Percentiles rank a stretch among this genome's conserved stretches.
These are phyloP conservation scores for Cynopterus brachyotis DNA, from an alignment of 2,113 vertebrate species.

Conservation along the genomic window DNA sequence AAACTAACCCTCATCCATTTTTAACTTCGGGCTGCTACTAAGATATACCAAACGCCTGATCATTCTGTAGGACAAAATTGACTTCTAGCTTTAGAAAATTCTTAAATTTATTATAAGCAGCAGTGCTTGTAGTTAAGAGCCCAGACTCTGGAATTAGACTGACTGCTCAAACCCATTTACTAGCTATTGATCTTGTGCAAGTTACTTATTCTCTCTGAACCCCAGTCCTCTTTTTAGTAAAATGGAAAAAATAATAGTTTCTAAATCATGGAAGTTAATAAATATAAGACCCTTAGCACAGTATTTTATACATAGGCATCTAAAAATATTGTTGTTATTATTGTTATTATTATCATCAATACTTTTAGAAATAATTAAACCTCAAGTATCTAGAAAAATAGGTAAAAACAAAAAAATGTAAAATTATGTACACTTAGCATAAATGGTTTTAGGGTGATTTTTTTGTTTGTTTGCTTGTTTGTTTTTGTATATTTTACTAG, in stretches of 20 bases:
- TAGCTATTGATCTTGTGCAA: neutral
- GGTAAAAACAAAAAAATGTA: neutral
- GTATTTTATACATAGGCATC: neutral
- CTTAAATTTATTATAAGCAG: neutral
- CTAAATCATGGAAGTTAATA: neutral
- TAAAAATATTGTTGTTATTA: neutral
- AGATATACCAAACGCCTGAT: neutral
- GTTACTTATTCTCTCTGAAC: neutral
- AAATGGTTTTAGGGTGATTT: neutral
- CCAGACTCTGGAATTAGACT: neutral
- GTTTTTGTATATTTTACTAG: neutral
- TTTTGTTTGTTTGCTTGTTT: neutral
- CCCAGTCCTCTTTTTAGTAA: neutral
- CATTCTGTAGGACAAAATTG: neutral
- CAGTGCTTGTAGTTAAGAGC: neutral
- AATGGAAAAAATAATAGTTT: neutral
- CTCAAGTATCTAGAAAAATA: neutral
- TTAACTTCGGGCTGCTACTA: neutral
- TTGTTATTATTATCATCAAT: neutral
- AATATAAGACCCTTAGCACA: neutral
- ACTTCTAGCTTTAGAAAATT: neutral
- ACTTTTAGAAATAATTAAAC: neutral
- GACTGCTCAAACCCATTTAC: neutral
- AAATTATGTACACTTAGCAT: neutral
- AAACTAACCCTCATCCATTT: neutral